Evolutionary conservation across 2,113 vertebrate genomes (phyloP), one percentile per base, ranked within the genome.

Genomic region (Chloroceryle aenea): DNA sequence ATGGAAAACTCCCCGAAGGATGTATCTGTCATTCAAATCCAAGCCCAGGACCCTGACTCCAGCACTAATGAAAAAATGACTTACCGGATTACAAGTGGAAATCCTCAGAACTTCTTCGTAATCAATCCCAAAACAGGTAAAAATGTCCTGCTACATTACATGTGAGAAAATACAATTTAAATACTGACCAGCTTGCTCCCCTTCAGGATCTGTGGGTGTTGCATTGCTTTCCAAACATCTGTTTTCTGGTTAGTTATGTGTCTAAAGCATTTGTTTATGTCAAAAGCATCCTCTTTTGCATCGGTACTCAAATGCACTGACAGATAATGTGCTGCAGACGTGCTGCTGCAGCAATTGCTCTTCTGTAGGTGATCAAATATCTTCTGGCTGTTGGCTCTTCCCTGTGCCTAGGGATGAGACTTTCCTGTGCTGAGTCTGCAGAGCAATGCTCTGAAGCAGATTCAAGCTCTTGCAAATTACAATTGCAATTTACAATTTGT

Each of bases 81-180:
- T 38, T 99, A 99, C 96, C 98, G 98, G 82, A 99, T 99, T 95
- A 98, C 99, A 86, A 99, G 99, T 55, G 99, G 99, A 78, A 99
- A 99, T 95, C 99, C 99, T 13, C 99, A 99, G 98, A 99, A 99
- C 93, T 99, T 99, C 97, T 99, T 99, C 64, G 98, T 97, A 74
- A 99, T 99, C 97, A 99, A 99, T 92, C 56, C 98, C 36, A 99
- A 98, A 95, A 99, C 98, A 96, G 99, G 99, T 99, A 98, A 98
- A 91, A 30, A 85, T 69, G 58, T 67, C 15, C 25, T 63, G 4
- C 81, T 87, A 34, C 48, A 15, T 87, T 74, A 20, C 3, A 4
- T 30, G 22, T n/a, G 52, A 40, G 56, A 72, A 47, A 47, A 68
- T 38, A 5, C 6, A 32, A 20, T 55, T 80, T 52, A 61, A 76